Conservation (phyloP, 1,140 invertebrate species). For the Drosophila melanogaster region DNA sequence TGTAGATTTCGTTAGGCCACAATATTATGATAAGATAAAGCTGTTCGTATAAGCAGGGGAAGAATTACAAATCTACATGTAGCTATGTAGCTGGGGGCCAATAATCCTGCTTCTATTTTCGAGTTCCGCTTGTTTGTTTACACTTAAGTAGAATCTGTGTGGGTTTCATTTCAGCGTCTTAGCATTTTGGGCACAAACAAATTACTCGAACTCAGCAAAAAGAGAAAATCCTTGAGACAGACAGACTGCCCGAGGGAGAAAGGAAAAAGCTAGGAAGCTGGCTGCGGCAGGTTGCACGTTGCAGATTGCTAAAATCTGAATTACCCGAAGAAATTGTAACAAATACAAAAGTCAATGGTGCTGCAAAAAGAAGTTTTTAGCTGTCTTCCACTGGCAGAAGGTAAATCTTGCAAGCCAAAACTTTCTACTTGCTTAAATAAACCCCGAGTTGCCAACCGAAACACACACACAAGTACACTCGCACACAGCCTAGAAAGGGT, state of each 20-base stretch:
- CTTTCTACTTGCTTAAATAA: constrained; percentile 82
- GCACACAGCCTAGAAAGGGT: constrained; percentile 28
- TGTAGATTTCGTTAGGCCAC: background rate
- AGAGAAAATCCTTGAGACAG: constrained; percentile 40
- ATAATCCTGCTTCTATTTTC: constrained; percentile 6
- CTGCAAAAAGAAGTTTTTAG: constrained; percentile 81
- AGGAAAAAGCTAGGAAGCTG: constrained; percentile 25
- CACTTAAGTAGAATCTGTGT: constrained; percentile 58
- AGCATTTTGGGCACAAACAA: constrained; percentile 57
- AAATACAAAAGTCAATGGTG: constrained; percentile 83
- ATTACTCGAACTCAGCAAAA: constrained; percentile 72
- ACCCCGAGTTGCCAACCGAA: constrained; percentile 33
- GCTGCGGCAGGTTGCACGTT: constrained; percentile 48
- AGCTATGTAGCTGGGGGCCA: background rate
- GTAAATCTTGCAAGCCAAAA: constrained; percentile 79
- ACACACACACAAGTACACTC: constrained; percentile 17
- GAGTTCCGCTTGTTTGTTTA: constrained; percentile 52
- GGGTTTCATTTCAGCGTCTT: constrained; percentile 72
- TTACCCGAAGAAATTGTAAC: constrained; percentile 71
- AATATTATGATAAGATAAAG: background rate
- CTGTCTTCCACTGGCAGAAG: constrained; percentile 73
- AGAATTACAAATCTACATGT: no score
- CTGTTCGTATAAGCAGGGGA: no score
- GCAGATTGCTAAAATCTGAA: constrained; percentile 58
- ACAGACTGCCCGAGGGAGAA: constrained; percentile 4